Percentiles rank a stretch among this genome's conserved stretches.
Conservation (phyloP, 2,113 vertebrate species). For the Taurulus bubalis region DNA sequence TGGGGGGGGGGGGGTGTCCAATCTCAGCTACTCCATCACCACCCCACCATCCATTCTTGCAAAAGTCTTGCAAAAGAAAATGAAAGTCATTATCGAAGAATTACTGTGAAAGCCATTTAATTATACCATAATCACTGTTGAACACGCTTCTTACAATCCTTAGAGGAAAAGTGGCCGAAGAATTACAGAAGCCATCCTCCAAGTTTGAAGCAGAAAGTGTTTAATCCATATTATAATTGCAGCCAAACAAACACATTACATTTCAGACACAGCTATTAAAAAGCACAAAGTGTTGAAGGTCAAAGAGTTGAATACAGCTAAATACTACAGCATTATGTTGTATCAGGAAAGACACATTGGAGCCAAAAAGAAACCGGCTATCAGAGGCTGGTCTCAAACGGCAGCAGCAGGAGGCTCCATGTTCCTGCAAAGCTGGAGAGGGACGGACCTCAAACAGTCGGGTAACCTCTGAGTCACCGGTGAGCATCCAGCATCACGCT, state of each 20-base stretch:
- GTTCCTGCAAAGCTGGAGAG: background rate
- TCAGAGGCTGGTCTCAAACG: background rate
- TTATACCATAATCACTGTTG: background rate
- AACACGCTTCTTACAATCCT: background rate
- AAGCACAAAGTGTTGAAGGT: background rate
- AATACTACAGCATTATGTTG: background rate
- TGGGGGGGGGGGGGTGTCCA: background rate
- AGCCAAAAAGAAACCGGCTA: background rate
- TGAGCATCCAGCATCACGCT: background rate
- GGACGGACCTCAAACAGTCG: background rate
- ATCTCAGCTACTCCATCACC: background rate
- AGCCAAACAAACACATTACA: background rate
- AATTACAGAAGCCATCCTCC: background rate
- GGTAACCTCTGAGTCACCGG: slow-evolving; percentile 3
- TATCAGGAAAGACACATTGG: background rate
- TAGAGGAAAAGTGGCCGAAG: background rate
- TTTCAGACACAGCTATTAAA: background rate
- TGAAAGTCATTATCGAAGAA: slow-evolving; percentile 4
- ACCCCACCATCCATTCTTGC: background rate
- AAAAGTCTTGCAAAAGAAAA: background rate
- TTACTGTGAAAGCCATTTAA: background rate
- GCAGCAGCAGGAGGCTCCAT: background rate
- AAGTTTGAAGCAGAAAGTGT: background rate
- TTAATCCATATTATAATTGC: background rate
- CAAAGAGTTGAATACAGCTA: background rate